These are phyloP conservation scores for Netelia inedita DNA, from an alignment of 2,888 invertebrate genomes.

Conservation along the genomic window DNA sequence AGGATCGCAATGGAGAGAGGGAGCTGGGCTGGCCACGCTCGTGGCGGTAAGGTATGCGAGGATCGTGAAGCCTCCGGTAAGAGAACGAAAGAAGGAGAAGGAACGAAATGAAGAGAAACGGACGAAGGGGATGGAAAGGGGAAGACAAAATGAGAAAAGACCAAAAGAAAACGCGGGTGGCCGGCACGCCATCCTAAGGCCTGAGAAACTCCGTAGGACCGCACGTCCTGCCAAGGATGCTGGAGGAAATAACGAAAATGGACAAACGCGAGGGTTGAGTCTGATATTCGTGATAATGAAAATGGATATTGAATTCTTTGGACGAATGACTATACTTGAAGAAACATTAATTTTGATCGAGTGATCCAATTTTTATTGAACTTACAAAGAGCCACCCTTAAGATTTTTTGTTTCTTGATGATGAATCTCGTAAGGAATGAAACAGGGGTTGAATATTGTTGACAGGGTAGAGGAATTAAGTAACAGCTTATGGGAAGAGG, in stretches of 20 bases:
- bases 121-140: conserved; percentile 42
- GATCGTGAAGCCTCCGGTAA: conserved; percentile 78
- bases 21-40: conserved; percentile 75
- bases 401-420: background rate
- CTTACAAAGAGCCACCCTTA: no score
- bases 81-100: conserved; percentile 43
- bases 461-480: background rate
- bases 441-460: background rate
- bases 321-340: no score
- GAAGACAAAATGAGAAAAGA: conserved; percentile 60
- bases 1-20: conserved; percentile 49
- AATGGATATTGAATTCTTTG: conserved; percentile 10
- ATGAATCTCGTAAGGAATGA: background rate
- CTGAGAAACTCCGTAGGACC: conserved; percentile 29
- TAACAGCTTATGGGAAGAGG: conserved; percentile 67
- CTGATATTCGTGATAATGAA: conserved; percentile 8
- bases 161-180: conserved; percentile 54
- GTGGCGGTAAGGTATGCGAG: conserved; percentile 83
- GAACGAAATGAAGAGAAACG: conserved; percentile 65
- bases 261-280: conserved; percentile 22
- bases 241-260: conserved; percentile 8
- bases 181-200: background rate
- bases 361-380: no score
- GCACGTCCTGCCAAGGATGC: background rate
- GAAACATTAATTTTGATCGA: no score